Base-by-base conservation (phyloP, 2,113 vertebrate genomes). In the Vidua macroura region DNA sequence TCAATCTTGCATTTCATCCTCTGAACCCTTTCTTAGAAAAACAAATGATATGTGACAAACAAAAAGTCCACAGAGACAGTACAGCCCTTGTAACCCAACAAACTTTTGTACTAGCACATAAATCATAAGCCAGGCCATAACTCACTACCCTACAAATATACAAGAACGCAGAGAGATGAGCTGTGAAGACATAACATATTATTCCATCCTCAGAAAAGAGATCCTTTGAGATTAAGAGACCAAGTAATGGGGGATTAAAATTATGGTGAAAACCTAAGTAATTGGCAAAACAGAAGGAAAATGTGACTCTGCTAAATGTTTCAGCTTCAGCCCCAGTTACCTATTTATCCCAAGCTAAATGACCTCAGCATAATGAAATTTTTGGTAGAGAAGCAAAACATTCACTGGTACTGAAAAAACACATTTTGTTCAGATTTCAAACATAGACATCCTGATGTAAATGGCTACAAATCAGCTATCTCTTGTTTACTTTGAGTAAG, bases 311-410 rank as follows among this genome's bases (percentile, higher is more conserved):
- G 64, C 78, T 82, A 44, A 39, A 76, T 0, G 7, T 53, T 90
- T 83, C 70, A 84, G 75, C 48, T 88, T 51, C 70, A 95, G 63
- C 30, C 39, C 58, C 53, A 87, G 63, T 39, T 27, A 90, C 86
- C 68, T 62, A 90, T 91, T 92, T 59, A 90, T 72, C 43, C 77
- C 85, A 44, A 6, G 44, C 22, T 89, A 83, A 74, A 86, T 95
- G 79, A 96, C 82, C 74, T 96, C 82, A 95, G 41, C 59, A 59
- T 18, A 44, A 37, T 87, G 80, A 92, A 58, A 88, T 92, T 96
- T 97, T 83, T 95, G 69, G 30, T 91, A 70, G 41, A 49, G n/a
- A 93, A 96, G 59, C 30, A 86, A 88, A 85, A 87, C 37, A 64
- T 53, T 73, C 52, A 44, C 44, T 52, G 48, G 60, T 81, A 52